A percentile compares a stretch with the other conserved stretches of the same genome.
phyloP scores from a whole-genome alignment of 2,113 vertebrate genomes.

The Trematocara marginatum region DNA sequence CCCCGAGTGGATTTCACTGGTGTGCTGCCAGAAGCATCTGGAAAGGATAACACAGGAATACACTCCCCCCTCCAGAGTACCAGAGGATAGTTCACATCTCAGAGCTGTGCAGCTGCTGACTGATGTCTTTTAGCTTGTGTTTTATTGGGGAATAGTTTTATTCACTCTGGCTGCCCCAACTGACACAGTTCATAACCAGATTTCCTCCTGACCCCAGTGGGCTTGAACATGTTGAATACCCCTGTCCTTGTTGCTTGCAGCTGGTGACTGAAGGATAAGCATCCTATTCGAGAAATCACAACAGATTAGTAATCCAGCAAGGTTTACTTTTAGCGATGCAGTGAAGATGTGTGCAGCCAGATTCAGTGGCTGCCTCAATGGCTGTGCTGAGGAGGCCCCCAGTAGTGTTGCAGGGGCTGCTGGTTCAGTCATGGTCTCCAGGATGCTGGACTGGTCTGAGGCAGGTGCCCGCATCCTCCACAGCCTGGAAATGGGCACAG shows the following conservation, averaged over 20 bases:
- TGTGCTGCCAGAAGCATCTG: conserved; percentile 68
- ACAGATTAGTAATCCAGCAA: neutral
- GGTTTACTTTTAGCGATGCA: conserved; percentile 29
- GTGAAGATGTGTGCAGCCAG: conserved; percentile 79
- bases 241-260: neutral
- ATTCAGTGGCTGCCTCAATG: conserved; percentile 73
- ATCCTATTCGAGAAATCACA: neutral
- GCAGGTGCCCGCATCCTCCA: conserved; percentile 74
- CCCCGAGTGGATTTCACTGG: conserved; percentile 43
- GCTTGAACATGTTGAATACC: conserved; percentile 1
- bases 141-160: neutral
- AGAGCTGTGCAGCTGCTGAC: conserved; percentile 7
- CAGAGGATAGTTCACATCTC: conserved; percentile 27
- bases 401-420: neutral
- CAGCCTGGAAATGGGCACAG: conserved; percentile 79
- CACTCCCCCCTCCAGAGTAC: conserved; percentile 36
- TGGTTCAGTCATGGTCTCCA: conserved; percentile 33
- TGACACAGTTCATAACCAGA: neutral
- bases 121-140: neutral
- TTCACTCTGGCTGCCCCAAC: neutral
- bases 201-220: neutral
- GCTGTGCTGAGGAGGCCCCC: conserved; percentile 72
- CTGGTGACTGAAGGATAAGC: neutral
- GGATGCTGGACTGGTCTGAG: conserved; percentile 64
- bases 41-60: conserved; percentile 62